These are phyloP conservation scores for Eupsilia transversa DNA, from an alignment of 2,888 invertebrate genomes.

Conservation along the genomic window DNA sequence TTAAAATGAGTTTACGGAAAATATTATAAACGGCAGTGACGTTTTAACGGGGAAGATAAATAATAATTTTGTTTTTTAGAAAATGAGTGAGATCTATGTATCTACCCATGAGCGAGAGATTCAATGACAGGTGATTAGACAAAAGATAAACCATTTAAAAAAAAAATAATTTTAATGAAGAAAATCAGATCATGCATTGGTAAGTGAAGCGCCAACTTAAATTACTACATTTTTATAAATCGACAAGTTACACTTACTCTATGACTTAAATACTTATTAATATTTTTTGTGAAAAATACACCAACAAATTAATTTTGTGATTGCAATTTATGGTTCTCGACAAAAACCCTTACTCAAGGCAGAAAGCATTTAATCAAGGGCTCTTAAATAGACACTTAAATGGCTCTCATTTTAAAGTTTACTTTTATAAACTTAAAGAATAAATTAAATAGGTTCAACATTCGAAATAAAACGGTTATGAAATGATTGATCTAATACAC, in stretches of 20 bases:
- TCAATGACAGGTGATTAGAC: background rate
- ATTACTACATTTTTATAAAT: background rate
- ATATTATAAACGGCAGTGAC: background rate
- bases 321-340: background rate
- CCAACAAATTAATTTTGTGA: background rate
- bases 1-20: background rate
- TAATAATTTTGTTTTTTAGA: background rate
- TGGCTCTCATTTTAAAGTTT: background rate
- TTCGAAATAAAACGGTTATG: too few relatives aligned
- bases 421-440: background rate
- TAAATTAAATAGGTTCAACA: background rate
- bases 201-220: too few relatives aligned
- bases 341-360: background rate
- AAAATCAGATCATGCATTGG: background rate
- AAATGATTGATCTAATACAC: too few relatives aligned
- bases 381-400: background rate
- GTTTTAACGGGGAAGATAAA: background rate
- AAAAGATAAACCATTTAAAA: background rate
- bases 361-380: background rate
- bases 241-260: background rate
- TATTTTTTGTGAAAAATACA: background rate
- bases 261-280: background rate
- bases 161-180: background rate
- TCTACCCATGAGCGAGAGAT: too few relatives aligned
- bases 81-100: background rate